Percentiles rank a stretch among this genome's conserved stretches.
phyloP scores from a whole-genome alignment of 1,140 invertebrate genomes.

The Oryctes rhinoceros region DNA sequence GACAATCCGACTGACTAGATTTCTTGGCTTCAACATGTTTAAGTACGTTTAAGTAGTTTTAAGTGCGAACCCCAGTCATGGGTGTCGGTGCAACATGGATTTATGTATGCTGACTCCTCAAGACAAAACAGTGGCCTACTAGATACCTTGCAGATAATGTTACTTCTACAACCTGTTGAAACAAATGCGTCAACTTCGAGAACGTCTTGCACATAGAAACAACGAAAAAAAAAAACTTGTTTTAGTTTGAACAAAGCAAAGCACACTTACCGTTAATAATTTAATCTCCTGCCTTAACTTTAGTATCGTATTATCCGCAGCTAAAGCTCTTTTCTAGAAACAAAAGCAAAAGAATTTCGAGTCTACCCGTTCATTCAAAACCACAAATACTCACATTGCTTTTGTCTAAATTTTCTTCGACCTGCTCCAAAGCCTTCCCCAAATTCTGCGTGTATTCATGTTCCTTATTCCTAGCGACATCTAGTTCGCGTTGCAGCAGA shows the following conservation, averaged over 20 bases:
- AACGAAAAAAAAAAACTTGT: neutral
- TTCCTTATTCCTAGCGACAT: conserved; percentile 62
- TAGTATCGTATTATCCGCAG: conserved; percentile 65
- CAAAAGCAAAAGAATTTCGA: conserved; percentile 31
- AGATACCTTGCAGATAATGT: no score
- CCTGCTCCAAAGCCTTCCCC: conserved; percentile 67
- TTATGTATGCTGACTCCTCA: no score
- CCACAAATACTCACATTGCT: conserved; percentile 63
- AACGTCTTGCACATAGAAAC: no score
- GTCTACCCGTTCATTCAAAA: neutral
- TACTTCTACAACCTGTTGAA: no score
- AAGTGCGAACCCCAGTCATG: no score
- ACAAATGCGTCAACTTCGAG: no score
- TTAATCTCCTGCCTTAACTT: conserved; percentile 69
- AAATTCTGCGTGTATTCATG: conserved; percentile 63
- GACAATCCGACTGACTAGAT: no score
- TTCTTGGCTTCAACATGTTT: no score
- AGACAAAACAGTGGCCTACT: no score
- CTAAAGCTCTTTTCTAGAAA: conserved; percentile 65
- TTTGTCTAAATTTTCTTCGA: conserved; percentile 67
- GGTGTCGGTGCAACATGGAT: no score
- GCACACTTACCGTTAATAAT: conserved; percentile 64
- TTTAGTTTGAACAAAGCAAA: neutral
- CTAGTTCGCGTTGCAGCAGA: conserved; percentile 66
- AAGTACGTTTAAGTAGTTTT: no score